phyloP scores from a whole-genome alignment of 2,888 invertebrate species.

The Ametastegia equiseti region DNA sequence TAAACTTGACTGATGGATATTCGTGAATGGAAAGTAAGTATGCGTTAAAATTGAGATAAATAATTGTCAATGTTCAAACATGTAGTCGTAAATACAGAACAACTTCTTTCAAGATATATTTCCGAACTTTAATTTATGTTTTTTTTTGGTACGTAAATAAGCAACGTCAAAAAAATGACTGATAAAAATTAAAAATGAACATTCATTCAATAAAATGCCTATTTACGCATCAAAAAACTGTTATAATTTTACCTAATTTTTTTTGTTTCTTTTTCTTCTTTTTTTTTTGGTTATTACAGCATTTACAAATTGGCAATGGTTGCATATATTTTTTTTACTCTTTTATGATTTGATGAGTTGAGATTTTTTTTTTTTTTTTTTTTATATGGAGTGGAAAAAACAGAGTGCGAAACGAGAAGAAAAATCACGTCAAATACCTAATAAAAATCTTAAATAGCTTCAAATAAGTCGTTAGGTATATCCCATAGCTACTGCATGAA shows the following conservation, averaged over 20 bases:
- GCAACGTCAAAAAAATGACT: conserved; percentile 56
- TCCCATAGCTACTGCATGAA: conserved; percentile 60
- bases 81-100: conserved; percentile 62
- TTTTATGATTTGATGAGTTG: background rate
- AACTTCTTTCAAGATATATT: conserved; percentile 52
- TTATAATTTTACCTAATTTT: conserved; percentile 48
- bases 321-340: conserved; percentile 22
- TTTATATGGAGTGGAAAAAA: background rate
- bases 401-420: conserved; percentile 10
- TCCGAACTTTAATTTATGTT: conserved; percentile 49
- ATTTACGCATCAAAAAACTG: conserved; percentile 60
- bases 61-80: conserved; percentile 67
- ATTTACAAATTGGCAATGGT: conserved; percentile 54
- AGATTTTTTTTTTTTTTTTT: background rate
- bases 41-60: conserved; percentile 65
- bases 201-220: conserved; percentile 60
- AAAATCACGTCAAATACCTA: background rate
- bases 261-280: no score
- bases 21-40: conserved; percentile 51
- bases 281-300: background rate
- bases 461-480: conserved; percentile 48
- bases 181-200: conserved; percentile 6
- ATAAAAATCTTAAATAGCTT: conserved; percentile 24
- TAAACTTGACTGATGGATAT: background rate
- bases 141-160: conserved; percentile 65